Evolutionary conservation across 2,888 invertebrate genomes (phyloP), one percentile per base, ranked within the genome.

Genomic region (Lapara coniferarum): DNA sequence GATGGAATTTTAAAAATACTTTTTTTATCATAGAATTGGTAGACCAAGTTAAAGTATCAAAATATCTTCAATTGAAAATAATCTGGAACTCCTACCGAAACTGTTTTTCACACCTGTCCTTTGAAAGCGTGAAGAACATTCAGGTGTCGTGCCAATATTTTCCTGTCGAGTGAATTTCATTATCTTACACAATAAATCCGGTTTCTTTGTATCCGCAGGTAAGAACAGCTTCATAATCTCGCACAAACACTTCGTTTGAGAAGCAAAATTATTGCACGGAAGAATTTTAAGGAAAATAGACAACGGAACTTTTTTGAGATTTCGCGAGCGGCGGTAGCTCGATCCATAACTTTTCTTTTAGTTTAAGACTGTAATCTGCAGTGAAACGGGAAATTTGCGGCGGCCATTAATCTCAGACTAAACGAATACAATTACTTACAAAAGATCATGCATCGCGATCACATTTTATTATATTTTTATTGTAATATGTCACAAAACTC

Each of bases 201-300:
- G 76, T 78, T 83, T 81, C 75, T 76, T 79, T 83, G 77, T 78
- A 79, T 78, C 72, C 71, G 74, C 73, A 82, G 80, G 81, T 82
- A 81, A 81, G 83, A 84, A 85, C 80, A 80, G 82, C 79, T 78
- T 78, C 79, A 82, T 82, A 84, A 83, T 85, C 79, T 78, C 74
- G 67, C 75, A 72, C 74, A 75, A 81, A 80, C 75, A 80, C 80
- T 79, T 80, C 84, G 83, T 83, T 84, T 85, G 80, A 82, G 78
- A 75, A 81, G 82, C 82, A 74, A 82, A 88, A 90, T 86, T 87
- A 89, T 88, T 85, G 79, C 84, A 75, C 79, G 73, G 74, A 81
- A 82, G 83, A 85, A 86, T 86, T 88, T 86, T 80, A 84, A 84
- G 83, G 85, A 84, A 84, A 85, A 85, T 77, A 80, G 78, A 76